These are phyloP conservation scores for Tenthredo notha DNA, from an alignment of 2,888 invertebrate genomes.

Conservation along the genomic window DNA sequence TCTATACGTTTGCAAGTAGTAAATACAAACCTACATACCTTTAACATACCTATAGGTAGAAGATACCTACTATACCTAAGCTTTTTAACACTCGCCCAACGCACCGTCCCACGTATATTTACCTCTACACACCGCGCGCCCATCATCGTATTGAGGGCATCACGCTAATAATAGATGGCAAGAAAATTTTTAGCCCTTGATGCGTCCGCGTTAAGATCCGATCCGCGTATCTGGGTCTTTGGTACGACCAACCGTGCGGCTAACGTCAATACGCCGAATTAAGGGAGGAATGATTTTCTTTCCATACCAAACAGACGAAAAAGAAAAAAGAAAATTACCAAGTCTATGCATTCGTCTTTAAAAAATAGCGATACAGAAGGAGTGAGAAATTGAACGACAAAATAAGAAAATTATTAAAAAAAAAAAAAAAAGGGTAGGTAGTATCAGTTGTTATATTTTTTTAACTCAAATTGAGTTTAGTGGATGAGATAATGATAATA, in stretches of 20 bases:
- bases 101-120: neutral
- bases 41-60: neutral
- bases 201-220: conserved; percentile 68
- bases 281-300: neutral
- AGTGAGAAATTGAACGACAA: too few relatives aligned
- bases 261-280: neutral
- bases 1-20: neutral
- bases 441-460: too few relatives aligned
- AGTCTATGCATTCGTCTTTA: too few relatives aligned
- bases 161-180: conserved; percentile 76
- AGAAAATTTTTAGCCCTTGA: conserved; percentile 78
- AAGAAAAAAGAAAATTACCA: neutral
- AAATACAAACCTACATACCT: neutral
- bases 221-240: conserved; percentile 66
- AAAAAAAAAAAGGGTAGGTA: too few relatives aligned
- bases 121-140: conserved; percentile 21
- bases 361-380: too few relatives aligned
- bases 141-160: conserved; percentile 74
- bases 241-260: neutral
- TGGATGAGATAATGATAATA: neutral
- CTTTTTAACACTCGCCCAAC: neutral
- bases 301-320: neutral
- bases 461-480: neutral
- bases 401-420: too few relatives aligned
- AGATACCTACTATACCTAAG: conserved; percentile 5